These are phyloP conservation scores for Cyrtorhinus lividipennis DNA, from an alignment of 1,140 invertebrate genomes.

Conservation along the genomic window DNA sequence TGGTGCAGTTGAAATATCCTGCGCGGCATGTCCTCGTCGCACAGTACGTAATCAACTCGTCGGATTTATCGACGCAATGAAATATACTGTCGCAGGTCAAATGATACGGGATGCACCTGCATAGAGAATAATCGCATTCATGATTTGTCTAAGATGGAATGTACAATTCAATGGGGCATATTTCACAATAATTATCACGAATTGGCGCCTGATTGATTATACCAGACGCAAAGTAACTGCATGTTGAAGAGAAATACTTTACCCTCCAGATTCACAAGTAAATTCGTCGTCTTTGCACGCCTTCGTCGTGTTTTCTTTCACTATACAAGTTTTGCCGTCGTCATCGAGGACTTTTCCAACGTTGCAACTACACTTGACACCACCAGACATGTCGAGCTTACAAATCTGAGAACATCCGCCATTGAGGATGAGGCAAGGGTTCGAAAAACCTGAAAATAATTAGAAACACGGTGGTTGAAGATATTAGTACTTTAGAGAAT, in stretches of 20 bases:
- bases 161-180: too few relatives aligned
- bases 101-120: slow-evolving; percentile 53
- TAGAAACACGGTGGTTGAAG: too few relatives aligned
- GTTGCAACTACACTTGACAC: slow-evolving; percentile 45
- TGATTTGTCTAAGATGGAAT: too few relatives aligned
- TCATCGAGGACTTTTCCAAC: slow-evolving; percentile 34
- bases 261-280: slow-evolving; percentile 39
- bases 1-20: slow-evolving; percentile 34
- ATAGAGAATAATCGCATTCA: too few relatives aligned
- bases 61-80: slow-evolving; percentile 59
- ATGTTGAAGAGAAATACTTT: too few relatives aligned
- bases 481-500: neutral
- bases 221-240: too few relatives aligned
- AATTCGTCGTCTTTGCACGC: slow-evolving; percentile 28
- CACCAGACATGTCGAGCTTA: slow-evolving; percentile 37
- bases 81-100: slow-evolving; percentile 59
- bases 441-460: slow-evolving; percentile 33
- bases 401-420: slow-evolving; percentile 64
- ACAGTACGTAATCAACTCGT: slow-evolving; percentile 41
- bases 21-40: slow-evolving; percentile 1
- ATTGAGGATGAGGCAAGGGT: slow-evolving; percentile 53
- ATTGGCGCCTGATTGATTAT: too few relatives aligned
- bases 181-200: too few relatives aligned
- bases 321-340: slow-evolving; percentile 40
- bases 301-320: slow-evolving; percentile 13